Evolutionary conservation across 1,140 invertebrate species (phyloP).

Genomic region (Chironomus tepperi): DNA sequence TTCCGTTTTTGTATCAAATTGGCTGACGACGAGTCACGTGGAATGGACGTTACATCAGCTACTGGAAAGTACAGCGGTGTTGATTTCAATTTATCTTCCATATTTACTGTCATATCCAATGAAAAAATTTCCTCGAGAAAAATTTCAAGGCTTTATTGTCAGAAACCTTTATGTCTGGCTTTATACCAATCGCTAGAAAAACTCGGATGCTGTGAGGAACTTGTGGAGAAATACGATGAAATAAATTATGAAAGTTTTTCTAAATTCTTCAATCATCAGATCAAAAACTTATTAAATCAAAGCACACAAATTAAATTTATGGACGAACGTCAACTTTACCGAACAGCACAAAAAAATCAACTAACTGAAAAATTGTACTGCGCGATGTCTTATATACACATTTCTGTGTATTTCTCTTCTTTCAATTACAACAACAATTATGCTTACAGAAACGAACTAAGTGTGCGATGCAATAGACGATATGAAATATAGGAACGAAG

Average conservation of each 20-base stretch:
- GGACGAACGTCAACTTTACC: too few species aligned
- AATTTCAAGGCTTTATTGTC: not conserved
- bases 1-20: conserved; percentile 53
- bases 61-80: not conserved
- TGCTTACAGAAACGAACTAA: too few species aligned
- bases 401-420: not conserved
- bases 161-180: not conserved
- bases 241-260: not conserved
- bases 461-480: too few species aligned
- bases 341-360: not conserved
- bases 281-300: not conserved
- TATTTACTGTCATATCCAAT: not conserved
- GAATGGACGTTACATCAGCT: not conserved
- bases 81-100: not conserved
- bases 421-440: not conserved
- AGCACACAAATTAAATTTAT: not conserved
- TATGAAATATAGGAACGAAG: too few species aligned
- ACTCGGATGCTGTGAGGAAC: not conserved
- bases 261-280: not conserved
- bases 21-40: not conserved
- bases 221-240: not conserved
- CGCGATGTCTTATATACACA: not conserved
- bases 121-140: not conserved
- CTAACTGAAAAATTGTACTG: not conserved
- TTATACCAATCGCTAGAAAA: not conserved